Conservation (phyloP, 1,140 invertebrate genomes). For the Drosophila setifemur region DNA sequence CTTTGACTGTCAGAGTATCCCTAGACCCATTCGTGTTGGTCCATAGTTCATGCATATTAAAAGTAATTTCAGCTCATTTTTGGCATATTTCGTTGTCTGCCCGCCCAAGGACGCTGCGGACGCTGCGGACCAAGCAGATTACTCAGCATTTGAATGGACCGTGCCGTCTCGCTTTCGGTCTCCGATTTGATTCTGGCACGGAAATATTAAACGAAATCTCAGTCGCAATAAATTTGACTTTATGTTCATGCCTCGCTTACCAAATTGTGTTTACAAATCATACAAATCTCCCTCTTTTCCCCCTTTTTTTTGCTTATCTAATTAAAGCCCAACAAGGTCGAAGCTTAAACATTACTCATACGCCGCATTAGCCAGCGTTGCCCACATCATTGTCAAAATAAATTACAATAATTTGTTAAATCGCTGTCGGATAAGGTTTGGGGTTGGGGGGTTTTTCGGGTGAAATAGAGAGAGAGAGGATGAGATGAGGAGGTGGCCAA, state of each 20-base stretch:
- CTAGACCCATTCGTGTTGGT: background rate
- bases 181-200: conserved; percentile 46
- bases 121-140: conserved; percentile 45
- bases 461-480: background rate
- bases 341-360: conserved; percentile 70
- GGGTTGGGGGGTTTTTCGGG: background rate
- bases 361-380: conserved; percentile 54
- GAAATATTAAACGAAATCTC: conserved; percentile 66
- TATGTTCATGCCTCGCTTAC: conserved; percentile 75
- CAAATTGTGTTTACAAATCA: conserved; percentile 75
- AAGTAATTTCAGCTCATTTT: conserved; percentile 76
- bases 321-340: conserved; percentile 61
- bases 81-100: conserved; percentile 71
- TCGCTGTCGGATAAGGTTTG: conserved; percentile 16
- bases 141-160: conserved; percentile 63
- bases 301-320: conserved; percentile 44
- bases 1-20: conserved; percentile 56
- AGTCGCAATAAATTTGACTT: conserved; percentile 75
- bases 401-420: conserved; percentile 78
- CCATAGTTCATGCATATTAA: conserved; percentile 61
- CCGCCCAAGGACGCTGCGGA: background rate
- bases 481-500: background rate
- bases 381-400: conserved; percentile 75
- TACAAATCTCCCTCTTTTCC: conserved; percentile 25
- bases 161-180: conserved; percentile 28